Base-by-base conservation (phyloP, 2,888 invertebrate genomes). In the Drosophila peninsularis region DNA sequence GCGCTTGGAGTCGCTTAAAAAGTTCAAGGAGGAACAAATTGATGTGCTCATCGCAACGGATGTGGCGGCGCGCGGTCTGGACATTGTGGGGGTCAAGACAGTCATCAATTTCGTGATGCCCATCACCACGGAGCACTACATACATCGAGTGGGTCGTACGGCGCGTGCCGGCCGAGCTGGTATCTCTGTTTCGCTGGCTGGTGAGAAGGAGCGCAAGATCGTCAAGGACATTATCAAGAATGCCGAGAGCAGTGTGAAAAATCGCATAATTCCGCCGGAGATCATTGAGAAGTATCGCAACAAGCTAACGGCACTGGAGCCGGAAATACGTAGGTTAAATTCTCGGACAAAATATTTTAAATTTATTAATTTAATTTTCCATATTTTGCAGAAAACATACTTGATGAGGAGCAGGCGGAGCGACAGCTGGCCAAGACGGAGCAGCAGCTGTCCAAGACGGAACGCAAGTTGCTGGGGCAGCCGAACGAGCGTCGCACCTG, bases 61-160 rank as follows among this genome's bases (percentile, higher is more conserved):
- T 93, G 96, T 98, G 41, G 98, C 98, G 0, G 97, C 98, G 6
- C 94, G 98, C 90, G 93, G 99, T 88, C 93, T 99, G 49, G 99
- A 99, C 93, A 99, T 99, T 81, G 96, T 96, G n/a, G 98, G 98
- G 10, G 98, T 99, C 0, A 97, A 97, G 93, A 99, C 99, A 14
- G 99, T 99, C 6, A 95, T 99, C 47, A 99, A 99, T 93, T 99
- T 98, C 93, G 96, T 97, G 0, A 96, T 99, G 95, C 99, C 99
- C 0, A 96, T 97, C 45, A 97, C 98, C 0, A 92, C 98, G 21
- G 98, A 99, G 90, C 98, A 99, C 92, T 99, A 99, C 89, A 98
- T 99, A 84, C 99, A 99, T 93, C 94, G 96, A 91, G 95, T 99
- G 10, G 99, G 99, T 39, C 94, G 99, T 85, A 99, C 99, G 2